A percentile compares a stretch with the other conserved stretches of the same genome.
phyloP scores from a whole-genome alignment of 2,888 invertebrate genomes.

The Masnerella sp. region DNA sequence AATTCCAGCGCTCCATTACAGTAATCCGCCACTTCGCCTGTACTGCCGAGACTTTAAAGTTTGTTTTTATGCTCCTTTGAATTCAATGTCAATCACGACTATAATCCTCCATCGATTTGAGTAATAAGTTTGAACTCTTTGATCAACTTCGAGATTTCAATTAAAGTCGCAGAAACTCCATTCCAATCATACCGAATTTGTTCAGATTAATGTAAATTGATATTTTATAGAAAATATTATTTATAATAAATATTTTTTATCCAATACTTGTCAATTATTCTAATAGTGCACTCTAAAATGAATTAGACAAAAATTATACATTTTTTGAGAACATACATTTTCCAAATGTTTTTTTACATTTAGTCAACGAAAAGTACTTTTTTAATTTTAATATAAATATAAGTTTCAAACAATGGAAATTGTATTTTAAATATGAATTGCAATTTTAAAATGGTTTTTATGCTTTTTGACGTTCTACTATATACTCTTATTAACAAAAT shows the following conservation, averaged over 20 bases:
- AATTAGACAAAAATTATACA: too few species aligned
- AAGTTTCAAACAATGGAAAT: too few species aligned
- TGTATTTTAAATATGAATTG: too few species aligned
- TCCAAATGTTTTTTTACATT: too few species aligned
- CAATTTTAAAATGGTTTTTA: too few species aligned
- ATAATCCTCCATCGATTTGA: slow-evolving; percentile 23
- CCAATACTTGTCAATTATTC: too few species aligned
- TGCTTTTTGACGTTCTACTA: background rate
- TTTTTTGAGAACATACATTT: too few species aligned
- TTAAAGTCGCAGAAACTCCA: background rate
- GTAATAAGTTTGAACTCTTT: slow-evolving; percentile 5
- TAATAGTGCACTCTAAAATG: too few species aligned
- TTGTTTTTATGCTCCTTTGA: slow-evolving; percentile 41
- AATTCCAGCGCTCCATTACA: slow-evolving; percentile 48
- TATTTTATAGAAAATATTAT: background rate
- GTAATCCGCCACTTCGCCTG: slow-evolving; percentile 40
- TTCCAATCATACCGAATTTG: too few species aligned
- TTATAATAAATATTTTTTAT: background rate
- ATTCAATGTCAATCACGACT: slow-evolving; percentile 43
- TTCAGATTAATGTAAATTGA: background rate
- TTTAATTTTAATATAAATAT: too few species aligned
- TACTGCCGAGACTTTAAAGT: slow-evolving; percentile 34
- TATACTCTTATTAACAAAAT: background rate
- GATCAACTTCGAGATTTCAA: background rate
- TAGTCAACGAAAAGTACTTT: too few species aligned